Evolutionary conservation across 2,888 invertebrate species (phyloP).

Genomic region (Crioceris asparagi): DNA sequence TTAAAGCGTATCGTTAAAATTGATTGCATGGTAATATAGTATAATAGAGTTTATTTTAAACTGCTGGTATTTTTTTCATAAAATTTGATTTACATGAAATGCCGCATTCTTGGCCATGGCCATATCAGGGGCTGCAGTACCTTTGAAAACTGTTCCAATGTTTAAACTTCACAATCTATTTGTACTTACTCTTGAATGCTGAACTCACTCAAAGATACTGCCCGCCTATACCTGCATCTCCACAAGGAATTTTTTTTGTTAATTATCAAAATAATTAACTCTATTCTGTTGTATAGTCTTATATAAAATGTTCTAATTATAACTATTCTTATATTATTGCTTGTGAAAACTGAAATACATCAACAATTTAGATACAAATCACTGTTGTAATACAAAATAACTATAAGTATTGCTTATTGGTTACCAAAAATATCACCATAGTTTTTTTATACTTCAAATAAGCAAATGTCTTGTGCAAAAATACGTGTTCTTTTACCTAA

Average conservation of each 20-base stretch:
- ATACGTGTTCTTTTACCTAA: slow-evolving; percentile 35
- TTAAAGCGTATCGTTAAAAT: too few relatives aligned
- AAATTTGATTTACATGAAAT: too few relatives aligned
- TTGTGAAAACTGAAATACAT: slow-evolving; percentile 24
- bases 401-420: slow-evolving; percentile 37
- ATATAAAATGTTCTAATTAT: slow-evolving; percentile 22
- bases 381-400: slow-evolving; percentile 26
- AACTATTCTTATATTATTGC: slow-evolving; percentile 30
- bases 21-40: too few relatives aligned
- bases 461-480: slow-evolving; percentile 35
- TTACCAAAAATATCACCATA: slow-evolving; percentile 40
- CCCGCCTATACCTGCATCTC: too few relatives aligned
- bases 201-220: too few relatives aligned
- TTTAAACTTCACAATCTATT: too few relatives aligned
- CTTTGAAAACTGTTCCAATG: not conserved
- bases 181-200: too few relatives aligned
- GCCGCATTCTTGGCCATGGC: too few relatives aligned
- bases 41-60: too few relatives aligned
- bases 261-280: slow-evolving; percentile 18
- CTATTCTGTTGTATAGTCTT: slow-evolving; percentile 22
- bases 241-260: not conserved
- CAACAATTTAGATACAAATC: slow-evolving; percentile 21
- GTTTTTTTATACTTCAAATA: slow-evolving; percentile 21
- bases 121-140: too few relatives aligned
- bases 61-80: too few relatives aligned